phyloP scores from a whole-genome alignment of 2,797 vertebrate genomes.

The Peromyscus nudipes region DNA sequence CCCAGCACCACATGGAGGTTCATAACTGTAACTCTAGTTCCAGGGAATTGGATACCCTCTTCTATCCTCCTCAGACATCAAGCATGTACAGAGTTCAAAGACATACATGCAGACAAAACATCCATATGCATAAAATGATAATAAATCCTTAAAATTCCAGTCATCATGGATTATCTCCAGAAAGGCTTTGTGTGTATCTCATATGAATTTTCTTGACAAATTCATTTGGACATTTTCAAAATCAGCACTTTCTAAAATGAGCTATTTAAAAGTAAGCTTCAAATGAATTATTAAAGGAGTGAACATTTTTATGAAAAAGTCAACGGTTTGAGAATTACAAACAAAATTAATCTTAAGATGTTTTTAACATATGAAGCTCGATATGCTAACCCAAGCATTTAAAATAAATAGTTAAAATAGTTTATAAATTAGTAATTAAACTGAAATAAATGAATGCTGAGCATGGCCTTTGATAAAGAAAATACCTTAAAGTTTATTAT shows the following conservation, averaged over 20 bases:
- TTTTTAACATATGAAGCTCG: not conserved
- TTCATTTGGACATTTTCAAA: slow-evolving; percentile 1
- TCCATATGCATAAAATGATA: not conserved
- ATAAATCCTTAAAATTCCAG: not conserved
- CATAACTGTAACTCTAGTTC: not conserved
- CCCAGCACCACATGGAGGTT: not conserved
- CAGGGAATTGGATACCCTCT: not conserved
- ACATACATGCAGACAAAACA: not conserved
- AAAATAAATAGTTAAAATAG: not conserved
- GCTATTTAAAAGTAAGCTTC: not conserved
- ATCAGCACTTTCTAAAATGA: not conserved
- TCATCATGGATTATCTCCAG: not conserved
- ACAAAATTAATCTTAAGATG: not conserved
- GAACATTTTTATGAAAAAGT: not conserved
- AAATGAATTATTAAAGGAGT: not conserved
- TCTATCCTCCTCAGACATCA: not conserved
- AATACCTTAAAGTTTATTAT: slow-evolving; percentile 22
- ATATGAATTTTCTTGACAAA: slow-evolving; percentile 1
- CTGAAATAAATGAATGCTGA: not conserved
- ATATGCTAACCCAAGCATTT: not conserved
- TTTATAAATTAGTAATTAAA: not conserved
- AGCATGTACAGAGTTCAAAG: not conserved
- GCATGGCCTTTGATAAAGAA: slow-evolving; percentile 15
- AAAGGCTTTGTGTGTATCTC: slow-evolving; percentile 1
- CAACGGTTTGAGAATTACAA: not conserved